Percentiles rank a stretch among this genome's conserved stretches.
Conservation (phyloP, 2,113 vertebrate genomes). For the Gadus chalcogrammus region DNA sequence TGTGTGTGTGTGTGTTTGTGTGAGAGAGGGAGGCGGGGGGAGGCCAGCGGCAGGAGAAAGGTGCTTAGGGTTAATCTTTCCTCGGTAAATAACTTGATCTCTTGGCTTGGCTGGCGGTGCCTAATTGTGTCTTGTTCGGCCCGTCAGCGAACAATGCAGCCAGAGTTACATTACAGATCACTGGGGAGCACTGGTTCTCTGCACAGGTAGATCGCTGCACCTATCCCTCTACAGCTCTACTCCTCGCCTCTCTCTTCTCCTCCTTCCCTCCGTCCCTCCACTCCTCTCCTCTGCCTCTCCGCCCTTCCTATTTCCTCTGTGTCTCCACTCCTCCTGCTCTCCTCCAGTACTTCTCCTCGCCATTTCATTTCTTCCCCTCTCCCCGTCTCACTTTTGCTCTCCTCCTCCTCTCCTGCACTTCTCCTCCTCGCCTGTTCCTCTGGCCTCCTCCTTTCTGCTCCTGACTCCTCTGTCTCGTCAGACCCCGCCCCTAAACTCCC, state of each 20-base stretch:
- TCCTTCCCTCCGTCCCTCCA: not conserved
- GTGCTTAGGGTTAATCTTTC: constrained; percentile 58
- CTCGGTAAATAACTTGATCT: constrained; percentile 72
- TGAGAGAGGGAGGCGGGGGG: not conserved
- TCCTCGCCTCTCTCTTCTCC: constrained; percentile 30
- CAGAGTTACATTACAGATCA: constrained; percentile 83
- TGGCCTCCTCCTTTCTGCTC: not conserved
- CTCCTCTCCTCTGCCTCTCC: not conserved
- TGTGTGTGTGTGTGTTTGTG: no score
- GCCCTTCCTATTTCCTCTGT: not conserved
- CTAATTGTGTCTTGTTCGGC: constrained; percentile 73
- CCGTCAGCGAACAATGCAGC: constrained; percentile 81
- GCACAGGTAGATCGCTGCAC: constrained; percentile 54
- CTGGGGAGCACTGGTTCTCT: constrained; percentile 82
- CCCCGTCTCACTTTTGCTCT: not conserved
- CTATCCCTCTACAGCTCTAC: constrained; percentile 18
- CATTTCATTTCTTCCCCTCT: not conserved
- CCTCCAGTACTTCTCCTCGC: not conserved
- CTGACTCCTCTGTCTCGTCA: not conserved
- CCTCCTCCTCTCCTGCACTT: not conserved
- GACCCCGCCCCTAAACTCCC: no score
- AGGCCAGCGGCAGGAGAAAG: not conserved
- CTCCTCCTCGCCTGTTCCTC: not conserved
- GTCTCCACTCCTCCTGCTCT: not conserved
- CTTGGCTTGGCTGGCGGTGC: constrained; percentile 60